phyloP scores from a whole-genome alignment of 2,888 invertebrate species.

The Cabera pusaria region DNA sequence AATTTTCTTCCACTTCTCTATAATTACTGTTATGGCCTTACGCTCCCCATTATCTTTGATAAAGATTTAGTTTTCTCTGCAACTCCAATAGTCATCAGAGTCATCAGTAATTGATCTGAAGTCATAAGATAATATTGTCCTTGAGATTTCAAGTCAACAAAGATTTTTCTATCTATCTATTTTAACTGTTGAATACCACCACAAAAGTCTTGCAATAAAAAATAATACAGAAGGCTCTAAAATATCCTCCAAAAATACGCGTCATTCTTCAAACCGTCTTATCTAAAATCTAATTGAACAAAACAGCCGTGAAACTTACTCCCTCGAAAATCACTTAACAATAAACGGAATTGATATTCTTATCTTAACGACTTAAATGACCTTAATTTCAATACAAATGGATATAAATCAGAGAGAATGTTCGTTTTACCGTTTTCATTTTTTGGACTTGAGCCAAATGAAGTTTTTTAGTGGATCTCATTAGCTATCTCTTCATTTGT shows the following conservation, averaged over 20 bases:
- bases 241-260: background rate
- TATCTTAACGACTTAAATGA: constrained; percentile 23
- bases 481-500: constrained; percentile 16
- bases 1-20: too few species aligned
- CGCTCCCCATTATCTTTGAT: too few species aligned
- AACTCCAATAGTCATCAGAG: too few species aligned
- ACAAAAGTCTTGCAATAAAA: too few species aligned
- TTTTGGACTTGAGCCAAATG: constrained; percentile 39
- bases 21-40: too few species aligned
- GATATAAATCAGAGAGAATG: constrained; percentile 15
- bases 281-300: constrained; percentile 13
- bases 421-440: constrained; percentile 22
- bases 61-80: too few species aligned
- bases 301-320: constrained; percentile 16
- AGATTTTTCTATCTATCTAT: too few species aligned
- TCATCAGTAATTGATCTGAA: too few species aligned
- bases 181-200: too few species aligned
- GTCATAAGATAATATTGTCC: too few species aligned
- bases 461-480: constrained; percentile 21
- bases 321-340: constrained; percentile 16
- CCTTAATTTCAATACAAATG: constrained; percentile 25
- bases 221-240: background rate
- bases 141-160: too few species aligned
- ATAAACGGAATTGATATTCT: constrained; percentile 20
- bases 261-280: background rate